These are phyloP conservation scores for Hofmannophila pseudospretella DNA, from an alignment of 2,888 invertebrate genomes.

Conservation along the genomic window DNA sequence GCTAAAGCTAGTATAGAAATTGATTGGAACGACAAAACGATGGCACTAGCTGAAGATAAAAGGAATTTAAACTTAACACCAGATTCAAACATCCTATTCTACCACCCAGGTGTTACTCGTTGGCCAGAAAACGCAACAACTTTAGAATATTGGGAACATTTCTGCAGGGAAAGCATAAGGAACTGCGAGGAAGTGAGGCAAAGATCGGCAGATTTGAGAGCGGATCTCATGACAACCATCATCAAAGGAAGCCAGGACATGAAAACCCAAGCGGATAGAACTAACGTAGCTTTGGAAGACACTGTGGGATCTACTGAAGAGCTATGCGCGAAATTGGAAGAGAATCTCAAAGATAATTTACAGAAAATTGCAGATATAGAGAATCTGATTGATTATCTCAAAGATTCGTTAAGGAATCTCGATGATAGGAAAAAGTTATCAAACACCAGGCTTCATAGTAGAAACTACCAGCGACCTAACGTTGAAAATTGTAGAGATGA, in stretches of 20 bases:
- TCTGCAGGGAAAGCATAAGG: slow-evolving; percentile 85
- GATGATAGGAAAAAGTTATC: slow-evolving; percentile 88
- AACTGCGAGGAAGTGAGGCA: slow-evolving; percentile 86
- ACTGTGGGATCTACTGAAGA: slow-evolving; percentile 86
- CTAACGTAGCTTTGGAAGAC: slow-evolving; percentile 84
- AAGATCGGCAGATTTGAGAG: slow-evolving; percentile 82
- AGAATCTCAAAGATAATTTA: slow-evolving; percentile 83
- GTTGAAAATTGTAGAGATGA: slow-evolving; percentile 91
- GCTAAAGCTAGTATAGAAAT: slow-evolving; percentile 88
- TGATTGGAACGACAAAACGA: slow-evolving; percentile 94
- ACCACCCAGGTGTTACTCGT: slow-evolving; percentile 87
- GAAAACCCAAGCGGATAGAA: slow-evolving; percentile 88
- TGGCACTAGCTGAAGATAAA: slow-evolving; percentile 84
- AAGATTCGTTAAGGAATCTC: slow-evolving; percentile 82
- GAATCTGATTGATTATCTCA: slow-evolving; percentile 83
- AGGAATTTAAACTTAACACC: slow-evolving; percentile 81
- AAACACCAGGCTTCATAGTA: slow-evolving; percentile 87
- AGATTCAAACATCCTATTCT: slow-evolving; percentile 81
- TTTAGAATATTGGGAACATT: slow-evolving; percentile 89
- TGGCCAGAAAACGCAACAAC: slow-evolving; percentile 84
- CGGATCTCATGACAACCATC: slow-evolving; percentile 83
- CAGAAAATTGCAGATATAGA: slow-evolving; percentile 87
- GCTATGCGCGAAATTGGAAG: slow-evolving; percentile 82
- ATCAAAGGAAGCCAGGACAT: slow-evolving; percentile 88
- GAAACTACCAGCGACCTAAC: slow-evolving; percentile 82